Evolutionary conservation across 2,888 invertebrate species (phyloP), one percentile per base, ranked within the genome.

Genomic region (Spodoptera exigua): DNA sequence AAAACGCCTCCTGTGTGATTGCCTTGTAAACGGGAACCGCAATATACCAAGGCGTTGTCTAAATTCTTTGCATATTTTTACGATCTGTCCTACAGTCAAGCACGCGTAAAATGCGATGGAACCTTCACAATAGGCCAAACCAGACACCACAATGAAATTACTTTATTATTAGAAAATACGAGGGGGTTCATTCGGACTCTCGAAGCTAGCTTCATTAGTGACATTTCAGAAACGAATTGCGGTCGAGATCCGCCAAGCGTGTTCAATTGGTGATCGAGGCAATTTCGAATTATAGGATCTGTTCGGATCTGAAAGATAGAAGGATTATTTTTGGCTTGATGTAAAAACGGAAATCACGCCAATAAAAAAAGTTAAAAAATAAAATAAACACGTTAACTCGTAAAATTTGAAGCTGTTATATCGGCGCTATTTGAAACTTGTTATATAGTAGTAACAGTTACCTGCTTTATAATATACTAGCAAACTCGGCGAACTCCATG

Each of bases 1-100:
- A 84, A 84, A 83, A 80, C 74, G 76, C 70, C 74, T 76, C 53
- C 75, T 70, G 55, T 67, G 56, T 74, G 72, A 80, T 80, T 80
- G 74, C 70, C 63, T 76, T 67, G 66, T 69, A 67, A 74, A 67
- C 61, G 61, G 61, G 70, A 71, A 57, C 51, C 48, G 53, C 59
- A 65, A 60, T 59, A 55, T 60, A 59, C 61, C 68, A 58, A 68
- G 46, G 59, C 63, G 44, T 70, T 75, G 69, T 74, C 49, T 55
- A 62, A 56, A 65, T 62, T 61, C 45, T 13, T 39, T 39, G 56
- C 55, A 64, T 64, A 62, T 58, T 75, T 74, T 70, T 62, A 68
- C 51, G 58, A 63, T 41, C 11, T 36, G 39, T 51, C 27, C 35
- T 60, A 43, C 41, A 68, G 35, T 54, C 17, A 54, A 57, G 63